phyloP scores from a whole-genome alignment of 2,113 vertebrate genomes.

The Cinclus mexicanus region DNA sequence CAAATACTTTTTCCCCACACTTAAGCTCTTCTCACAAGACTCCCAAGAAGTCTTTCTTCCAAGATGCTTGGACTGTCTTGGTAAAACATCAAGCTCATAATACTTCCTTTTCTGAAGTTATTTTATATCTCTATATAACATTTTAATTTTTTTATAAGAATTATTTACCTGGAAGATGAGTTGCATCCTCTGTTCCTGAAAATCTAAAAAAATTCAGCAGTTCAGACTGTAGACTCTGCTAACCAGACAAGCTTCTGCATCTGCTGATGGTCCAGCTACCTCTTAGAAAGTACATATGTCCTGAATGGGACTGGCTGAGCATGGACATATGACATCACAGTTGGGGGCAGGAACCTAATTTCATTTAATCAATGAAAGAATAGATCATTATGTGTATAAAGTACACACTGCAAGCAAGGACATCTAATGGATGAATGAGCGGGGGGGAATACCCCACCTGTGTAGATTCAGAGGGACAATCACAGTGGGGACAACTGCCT shows the following conservation, averaged over 20 bases:
- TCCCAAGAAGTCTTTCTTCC: background rate
- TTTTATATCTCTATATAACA: background rate
- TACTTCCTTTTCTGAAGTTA: background rate
- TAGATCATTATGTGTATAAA: background rate
- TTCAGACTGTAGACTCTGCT: background rate
- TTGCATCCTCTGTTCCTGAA: background rate
- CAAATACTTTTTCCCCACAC: background rate
- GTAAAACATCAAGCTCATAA: background rate
- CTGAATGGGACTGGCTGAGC: background rate
- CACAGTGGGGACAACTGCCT: background rate
- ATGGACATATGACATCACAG: background rate
- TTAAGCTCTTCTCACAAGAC: background rate
- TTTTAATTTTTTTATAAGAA: background rate
- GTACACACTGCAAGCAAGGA: background rate
- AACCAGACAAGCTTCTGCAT: background rate
- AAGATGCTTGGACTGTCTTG: background rate
- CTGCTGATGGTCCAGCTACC: background rate
- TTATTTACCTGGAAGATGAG: background rate
- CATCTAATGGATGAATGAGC: background rate
- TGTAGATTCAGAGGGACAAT: background rate
- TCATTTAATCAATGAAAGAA: background rate
- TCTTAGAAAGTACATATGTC: background rate
- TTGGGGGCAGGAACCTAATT: background rate
- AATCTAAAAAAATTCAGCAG: background rate
- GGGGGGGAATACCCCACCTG: fast-evolving